Evolutionary conservation across 2,888 invertebrate genomes (phyloP).

Genomic region (Junonia oenone): DNA sequence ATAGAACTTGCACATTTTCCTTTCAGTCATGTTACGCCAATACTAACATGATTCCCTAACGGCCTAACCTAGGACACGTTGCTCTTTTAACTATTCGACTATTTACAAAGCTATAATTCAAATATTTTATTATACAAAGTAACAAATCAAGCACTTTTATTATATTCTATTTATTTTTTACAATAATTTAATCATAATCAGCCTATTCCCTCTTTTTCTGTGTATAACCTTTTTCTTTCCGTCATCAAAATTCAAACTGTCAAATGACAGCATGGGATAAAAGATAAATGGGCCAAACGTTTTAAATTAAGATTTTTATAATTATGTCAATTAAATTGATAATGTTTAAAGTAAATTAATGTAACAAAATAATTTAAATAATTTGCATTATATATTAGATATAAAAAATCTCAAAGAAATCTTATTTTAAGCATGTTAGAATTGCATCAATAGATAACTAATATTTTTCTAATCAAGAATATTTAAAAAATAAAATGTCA

Average conservation of each 20-base stretch:
- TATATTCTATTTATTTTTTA: conserved; percentile 36
- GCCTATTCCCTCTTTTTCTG: conserved; percentile 72
- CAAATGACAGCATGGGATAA: conserved; percentile 62
- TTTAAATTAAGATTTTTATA: not conserved
- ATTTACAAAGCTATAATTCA: conserved; percentile 38
- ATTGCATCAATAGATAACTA: too few species aligned
- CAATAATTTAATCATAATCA: conserved; percentile 54
- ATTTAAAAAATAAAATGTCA: not conserved
- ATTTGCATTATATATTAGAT: too few species aligned
- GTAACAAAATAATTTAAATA: not conserved
- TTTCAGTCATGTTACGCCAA: conserved; percentile 77
- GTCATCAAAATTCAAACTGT: conserved; percentile 78
- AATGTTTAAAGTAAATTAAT: not conserved
- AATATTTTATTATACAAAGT: conserved; percentile 18
- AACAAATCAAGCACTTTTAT: conserved; percentile 22
- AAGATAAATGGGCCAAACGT: conserved; percentile 27
- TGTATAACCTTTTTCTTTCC: conserved; percentile 78
- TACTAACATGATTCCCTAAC: conserved; percentile 75
- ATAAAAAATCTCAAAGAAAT: too few species aligned
- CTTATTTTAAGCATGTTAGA: too few species aligned
- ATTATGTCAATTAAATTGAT: not conserved
- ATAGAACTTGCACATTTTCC: conserved; percentile 79
- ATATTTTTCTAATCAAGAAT: not conserved
- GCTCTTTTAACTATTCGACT: conserved; percentile 54
- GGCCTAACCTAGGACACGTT: conserved; percentile 78